A percentile compares a stretch with the other conserved stretches of the same genome.
Conservation (phyloP, 1,140 invertebrate species). For the Drosophila saltans region DNA sequence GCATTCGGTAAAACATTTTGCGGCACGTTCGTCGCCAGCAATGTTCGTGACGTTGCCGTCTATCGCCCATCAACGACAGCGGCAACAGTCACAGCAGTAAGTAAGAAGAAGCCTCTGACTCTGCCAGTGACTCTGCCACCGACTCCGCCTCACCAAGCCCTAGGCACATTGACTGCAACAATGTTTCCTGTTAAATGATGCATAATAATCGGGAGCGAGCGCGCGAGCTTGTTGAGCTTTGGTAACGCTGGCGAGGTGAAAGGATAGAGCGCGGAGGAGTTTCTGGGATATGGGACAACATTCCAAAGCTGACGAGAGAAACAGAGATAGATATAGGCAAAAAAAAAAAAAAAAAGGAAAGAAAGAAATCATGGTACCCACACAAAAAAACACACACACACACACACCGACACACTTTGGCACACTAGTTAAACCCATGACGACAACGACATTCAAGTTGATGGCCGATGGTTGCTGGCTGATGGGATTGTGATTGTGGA, state of each 20-base stretch:
- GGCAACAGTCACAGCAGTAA: slow-evolving; percentile 15
- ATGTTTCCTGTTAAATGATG: slow-evolving; percentile 80
- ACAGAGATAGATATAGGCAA: slow-evolving; percentile 16
- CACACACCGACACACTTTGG: no score
- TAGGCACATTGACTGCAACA: slow-evolving; percentile 76
- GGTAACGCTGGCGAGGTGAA: slow-evolving; percentile 49
- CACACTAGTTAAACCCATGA: slow-evolving; percentile 16
- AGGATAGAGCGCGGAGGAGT: slow-evolving; percentile 25
- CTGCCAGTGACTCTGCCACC: neutral
- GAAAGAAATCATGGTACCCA: slow-evolving; percentile 64
- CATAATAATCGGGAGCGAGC: slow-evolving; percentile 68
- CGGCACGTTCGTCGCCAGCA: slow-evolving; percentile 67
- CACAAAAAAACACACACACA: slow-evolving; percentile 27
- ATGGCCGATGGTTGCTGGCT: slow-evolving; percentile 29
- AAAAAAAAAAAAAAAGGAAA: slow-evolving; percentile 37
- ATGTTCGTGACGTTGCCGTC: slow-evolving; percentile 68
- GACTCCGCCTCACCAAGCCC: slow-evolving; percentile 27
- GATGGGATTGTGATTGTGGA: slow-evolving; percentile 56
- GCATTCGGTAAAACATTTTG: slow-evolving; percentile 78
- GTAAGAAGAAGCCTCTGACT: slow-evolving; percentile 2
- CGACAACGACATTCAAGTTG: slow-evolving; percentile 42
- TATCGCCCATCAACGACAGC: slow-evolving; percentile 25
- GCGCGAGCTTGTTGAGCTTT: slow-evolving; percentile 58
- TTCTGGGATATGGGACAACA: slow-evolving; percentile 61
- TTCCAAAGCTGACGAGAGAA: slow-evolving; percentile 33